Evolutionary conservation across 2,888 invertebrate genomes (phyloP).

Genomic region (Sussaba pulchella): DNA sequence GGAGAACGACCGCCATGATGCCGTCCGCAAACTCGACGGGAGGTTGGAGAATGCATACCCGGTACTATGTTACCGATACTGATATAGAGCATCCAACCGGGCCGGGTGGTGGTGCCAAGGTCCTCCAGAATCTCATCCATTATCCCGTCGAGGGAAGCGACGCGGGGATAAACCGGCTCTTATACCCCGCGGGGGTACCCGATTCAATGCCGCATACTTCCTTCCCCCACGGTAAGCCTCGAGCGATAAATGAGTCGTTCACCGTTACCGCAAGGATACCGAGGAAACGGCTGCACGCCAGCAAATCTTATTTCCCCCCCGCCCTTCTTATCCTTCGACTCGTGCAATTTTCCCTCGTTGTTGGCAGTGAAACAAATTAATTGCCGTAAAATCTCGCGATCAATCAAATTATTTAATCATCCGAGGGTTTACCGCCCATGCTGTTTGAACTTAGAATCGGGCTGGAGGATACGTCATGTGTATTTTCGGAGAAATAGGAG

Average conservation of each 20-base stretch:
- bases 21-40: slow-evolving; percentile 8
- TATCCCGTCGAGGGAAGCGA: slow-evolving; percentile 43
- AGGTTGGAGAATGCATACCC: slow-evolving; percentile 31
- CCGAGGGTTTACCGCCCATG: background rate
- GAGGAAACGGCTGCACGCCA: background rate
- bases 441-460: background rate
- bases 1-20: slow-evolving; percentile 17
- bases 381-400: slow-evolving; percentile 41
- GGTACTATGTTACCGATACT: slow-evolving; percentile 26
- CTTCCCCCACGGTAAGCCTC: slow-evolving; percentile 18
- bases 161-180: slow-evolving; percentile 38
- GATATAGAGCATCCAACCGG: slow-evolving; percentile 18
- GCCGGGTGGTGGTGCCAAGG: slow-evolving; percentile 43
- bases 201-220: slow-evolving; percentile 44
- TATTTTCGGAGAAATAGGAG: slow-evolving; percentile 14
- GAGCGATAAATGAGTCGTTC: slow-evolving; percentile 58
- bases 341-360: slow-evolving; percentile 25
- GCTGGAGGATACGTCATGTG: background rate
- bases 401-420: slow-evolving; percentile 52
- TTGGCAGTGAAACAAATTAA: slow-evolving; percentile 43
- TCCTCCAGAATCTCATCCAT: slow-evolving; percentile 60
- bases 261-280: slow-evolving; percentile 23
- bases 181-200: slow-evolving; percentile 21
- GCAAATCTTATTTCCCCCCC: slow-evolving; percentile 16
- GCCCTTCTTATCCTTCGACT: background rate